Conservation (phyloP, 1,140 invertebrate genomes). For the Vollenhovia emeryi region DNA sequence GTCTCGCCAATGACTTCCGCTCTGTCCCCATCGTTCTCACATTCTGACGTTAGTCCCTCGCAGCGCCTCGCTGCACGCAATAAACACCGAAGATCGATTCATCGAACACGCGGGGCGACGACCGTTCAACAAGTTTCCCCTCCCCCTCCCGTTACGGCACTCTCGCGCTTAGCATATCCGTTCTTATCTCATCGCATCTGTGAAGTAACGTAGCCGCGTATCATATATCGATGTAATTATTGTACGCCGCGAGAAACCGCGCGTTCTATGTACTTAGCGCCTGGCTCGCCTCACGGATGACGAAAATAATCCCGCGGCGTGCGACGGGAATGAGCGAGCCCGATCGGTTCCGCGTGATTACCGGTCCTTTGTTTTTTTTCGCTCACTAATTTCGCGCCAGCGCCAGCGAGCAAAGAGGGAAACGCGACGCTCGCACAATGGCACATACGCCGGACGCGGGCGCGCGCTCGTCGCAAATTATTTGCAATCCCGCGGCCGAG, state of each 20-base stretch:
- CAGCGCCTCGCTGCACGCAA: conserved; percentile 46
- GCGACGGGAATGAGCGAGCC: conserved; percentile 4
- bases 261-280: conserved; percentile 32
- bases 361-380: neutral
- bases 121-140: conserved; percentile 51
- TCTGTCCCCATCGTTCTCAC: conserved; percentile 38
- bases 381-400: neutral
- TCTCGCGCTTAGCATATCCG: conserved; percentile 49
- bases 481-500: neutral
- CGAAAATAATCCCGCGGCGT: conserved; percentile 3
- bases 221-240: conserved; percentile 51
- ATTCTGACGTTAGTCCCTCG: conserved; percentile 28
- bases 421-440: neutral
- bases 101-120: conserved; percentile 41
- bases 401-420: neutral
- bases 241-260: conserved; percentile 26
- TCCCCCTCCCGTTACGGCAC: neutral
- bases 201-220: conserved; percentile 36
- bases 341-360: neutral
- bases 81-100: conserved; percentile 55
- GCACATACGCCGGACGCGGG: neutral
- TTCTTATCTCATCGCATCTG: conserved; percentile 42
- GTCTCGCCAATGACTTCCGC: conserved; percentile 37
- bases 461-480: neutral
- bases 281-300: neutral